phyloP scores from a whole-genome alignment of 2,113 vertebrate species.

The Tichodroma muraria region DNA sequence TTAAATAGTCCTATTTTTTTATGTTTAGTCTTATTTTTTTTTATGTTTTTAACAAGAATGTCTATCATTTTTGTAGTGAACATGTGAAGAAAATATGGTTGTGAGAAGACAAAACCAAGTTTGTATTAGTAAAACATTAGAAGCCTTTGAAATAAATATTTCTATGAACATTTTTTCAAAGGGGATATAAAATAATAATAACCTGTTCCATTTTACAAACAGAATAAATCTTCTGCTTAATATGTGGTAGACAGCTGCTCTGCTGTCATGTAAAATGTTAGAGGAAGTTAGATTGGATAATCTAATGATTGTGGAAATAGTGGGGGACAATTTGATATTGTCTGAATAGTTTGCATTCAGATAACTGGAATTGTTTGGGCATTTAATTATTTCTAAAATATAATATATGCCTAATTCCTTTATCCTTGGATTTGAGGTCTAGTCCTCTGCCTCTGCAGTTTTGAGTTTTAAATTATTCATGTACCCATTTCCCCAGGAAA shows the following conservation, averaged over 20 bases:
- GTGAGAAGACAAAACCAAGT: neutral
- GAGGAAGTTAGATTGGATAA: neutral
- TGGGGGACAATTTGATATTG: neutral
- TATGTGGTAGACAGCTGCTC: neutral
- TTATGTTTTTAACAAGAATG: neutral
- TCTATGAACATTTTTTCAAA: neutral
- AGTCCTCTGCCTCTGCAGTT: neutral
- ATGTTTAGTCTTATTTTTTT: neutral
- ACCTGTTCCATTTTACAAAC: neutral
- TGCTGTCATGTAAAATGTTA: neutral
- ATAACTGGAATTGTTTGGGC: neutral
- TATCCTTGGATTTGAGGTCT: neutral
- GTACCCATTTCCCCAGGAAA: neutral
- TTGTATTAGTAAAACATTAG: neutral
- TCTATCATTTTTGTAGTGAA: neutral
- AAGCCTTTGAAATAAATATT: neutral
- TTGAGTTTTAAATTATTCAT: neutral
- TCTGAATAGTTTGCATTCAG: neutral
- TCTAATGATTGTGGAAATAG: neutral
- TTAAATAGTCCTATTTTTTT: neutral
- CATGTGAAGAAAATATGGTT: neutral
- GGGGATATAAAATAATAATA: neutral
- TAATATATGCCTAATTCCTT: neutral
- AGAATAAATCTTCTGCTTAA: neutral
- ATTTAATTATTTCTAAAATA: neutral